A percentile compares a stretch with the other conserved stretches of the same genome.
These are phyloP conservation scores for Polymixis flavicincta DNA, from an alignment of 2,888 invertebrate genomes.

Conservation along the genomic window DNA sequence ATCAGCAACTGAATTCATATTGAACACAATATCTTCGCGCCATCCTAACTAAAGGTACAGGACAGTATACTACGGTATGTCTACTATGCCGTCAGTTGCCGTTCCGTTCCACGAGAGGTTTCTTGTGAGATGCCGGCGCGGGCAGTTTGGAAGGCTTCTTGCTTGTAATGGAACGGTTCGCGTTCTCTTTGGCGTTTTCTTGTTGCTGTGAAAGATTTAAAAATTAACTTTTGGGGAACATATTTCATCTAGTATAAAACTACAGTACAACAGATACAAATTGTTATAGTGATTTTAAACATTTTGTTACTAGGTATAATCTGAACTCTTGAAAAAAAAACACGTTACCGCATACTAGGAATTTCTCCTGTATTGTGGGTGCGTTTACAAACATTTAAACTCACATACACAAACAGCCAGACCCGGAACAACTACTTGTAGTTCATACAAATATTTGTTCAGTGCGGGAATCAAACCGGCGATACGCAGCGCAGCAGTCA, in stretches of 20 bases:
- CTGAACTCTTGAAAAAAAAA: too few species aligned
- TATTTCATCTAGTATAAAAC: not conserved
- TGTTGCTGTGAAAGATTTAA: slow-evolving; percentile 70
- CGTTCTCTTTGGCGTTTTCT: slow-evolving; percentile 82
- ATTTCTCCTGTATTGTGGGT: too few species aligned
- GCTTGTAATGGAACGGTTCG: slow-evolving; percentile 69
- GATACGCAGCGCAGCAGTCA: too few species aligned
- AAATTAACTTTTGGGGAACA: not conserved
- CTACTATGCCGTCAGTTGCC: slow-evolving; percentile 64
- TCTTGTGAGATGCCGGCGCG: slow-evolving; percentile 80
- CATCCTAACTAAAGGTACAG: slow-evolving; percentile 28
- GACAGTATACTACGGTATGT: slow-evolving; percentile 28
- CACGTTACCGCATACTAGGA: too few species aligned
- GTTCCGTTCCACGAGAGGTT: slow-evolving; percentile 80
- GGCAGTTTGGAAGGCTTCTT: slow-evolving; percentile 83
- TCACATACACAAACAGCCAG: too few species aligned
- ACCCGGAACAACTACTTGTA: too few species aligned
- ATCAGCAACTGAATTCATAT: slow-evolving; percentile 10
- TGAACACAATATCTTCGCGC: slow-evolving; percentile 55
- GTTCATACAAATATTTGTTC: too few species aligned
- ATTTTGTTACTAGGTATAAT: not conserved
- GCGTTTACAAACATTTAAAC: too few species aligned
- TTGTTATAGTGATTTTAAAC: not conserved
- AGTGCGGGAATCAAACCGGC: too few species aligned
- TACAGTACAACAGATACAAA: not conserved